phyloP scores from a whole-genome alignment of 2,888 invertebrate genomes.

The Cerastis leucographa region DNA sequence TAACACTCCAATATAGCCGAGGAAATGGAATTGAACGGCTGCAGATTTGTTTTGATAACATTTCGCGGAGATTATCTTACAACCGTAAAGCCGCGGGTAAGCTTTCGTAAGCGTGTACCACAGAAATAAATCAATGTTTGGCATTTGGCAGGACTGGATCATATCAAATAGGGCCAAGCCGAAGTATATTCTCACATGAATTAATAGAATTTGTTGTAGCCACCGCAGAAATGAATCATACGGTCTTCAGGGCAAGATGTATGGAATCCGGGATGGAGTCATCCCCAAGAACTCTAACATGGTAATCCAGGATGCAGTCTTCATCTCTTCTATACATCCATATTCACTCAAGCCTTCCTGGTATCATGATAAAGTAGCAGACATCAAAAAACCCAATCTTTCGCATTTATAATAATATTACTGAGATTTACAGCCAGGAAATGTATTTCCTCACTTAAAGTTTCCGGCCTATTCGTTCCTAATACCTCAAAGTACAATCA shows the following conservation, averaged over 20 bases:
- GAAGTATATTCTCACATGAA: not conserved
- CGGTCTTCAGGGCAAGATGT: not conserved
- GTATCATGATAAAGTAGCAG: slow-evolving; percentile 16
- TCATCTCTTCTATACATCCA: not conserved
- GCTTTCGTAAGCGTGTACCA: slow-evolving; percentile 32
- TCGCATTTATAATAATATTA: slow-evolving; percentile 42
- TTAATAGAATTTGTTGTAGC: slow-evolving; percentile 2
- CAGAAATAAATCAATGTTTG: slow-evolving; percentile 38
- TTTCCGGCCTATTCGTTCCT: slow-evolving; percentile 62
- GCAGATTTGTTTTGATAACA: slow-evolving; percentile 62
- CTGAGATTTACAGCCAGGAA: slow-evolving; percentile 62
- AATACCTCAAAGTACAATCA: slow-evolving; percentile 58
- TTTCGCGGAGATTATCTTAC: slow-evolving; percentile 53
- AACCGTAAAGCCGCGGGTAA: slow-evolving; percentile 29
- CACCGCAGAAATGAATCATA: not conserved
- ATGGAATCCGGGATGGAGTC: not conserved
- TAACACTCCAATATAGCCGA: slow-evolving; percentile 52
- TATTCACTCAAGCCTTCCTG: not conserved
- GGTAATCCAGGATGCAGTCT: not conserved
- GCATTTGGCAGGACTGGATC: slow-evolving; percentile 10
- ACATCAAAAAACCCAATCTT: slow-evolving; percentile 34
- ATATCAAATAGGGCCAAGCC: not conserved
- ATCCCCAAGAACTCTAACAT: not conserved
- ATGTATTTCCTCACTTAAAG: slow-evolving; percentile 61
- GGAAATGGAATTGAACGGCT: slow-evolving; percentile 51